Conservation (phyloP, 2,888 invertebrate genomes). For the Chydorus sphaericus region DNA sequence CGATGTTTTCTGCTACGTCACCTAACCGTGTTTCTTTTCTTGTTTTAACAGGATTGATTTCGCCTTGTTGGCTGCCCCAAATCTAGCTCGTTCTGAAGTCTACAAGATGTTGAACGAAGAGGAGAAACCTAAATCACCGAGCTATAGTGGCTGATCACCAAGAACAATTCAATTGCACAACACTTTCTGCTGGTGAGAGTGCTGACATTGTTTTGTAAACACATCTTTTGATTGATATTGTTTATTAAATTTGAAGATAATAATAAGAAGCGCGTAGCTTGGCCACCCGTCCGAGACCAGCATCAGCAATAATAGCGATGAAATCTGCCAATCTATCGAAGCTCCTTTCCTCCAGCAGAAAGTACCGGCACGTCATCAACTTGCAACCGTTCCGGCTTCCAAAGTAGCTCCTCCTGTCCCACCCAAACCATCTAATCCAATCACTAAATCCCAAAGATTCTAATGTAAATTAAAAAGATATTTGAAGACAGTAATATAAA, state of each 20-base stretch:
- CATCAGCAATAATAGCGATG: not conserved
- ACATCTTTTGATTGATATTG: too few relatives aligned
- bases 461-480: too few relatives aligned
- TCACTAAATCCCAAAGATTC: too few relatives aligned
- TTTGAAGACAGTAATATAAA: too few relatives aligned
- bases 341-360: too few relatives aligned
- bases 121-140: conserved; percentile 33
- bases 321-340: conserved; percentile 39
- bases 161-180: not conserved
- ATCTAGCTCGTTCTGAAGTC: conserved; percentile 72
- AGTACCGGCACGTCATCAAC: too few relatives aligned
- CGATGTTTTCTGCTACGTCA: not conserved
- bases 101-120: conserved; percentile 72
- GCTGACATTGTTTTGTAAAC: too few relatives aligned
- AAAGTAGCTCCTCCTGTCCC: conserved; percentile 64
- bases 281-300: conserved; percentile 48
- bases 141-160: conserved; percentile 16
- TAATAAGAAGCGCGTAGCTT: conserved; percentile 73
- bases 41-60: conserved; percentile 56
- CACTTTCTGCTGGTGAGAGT: not conserved
- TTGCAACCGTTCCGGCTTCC: conserved; percentile 59
- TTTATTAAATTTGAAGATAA: too few relatives aligned
- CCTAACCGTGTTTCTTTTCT: not conserved
- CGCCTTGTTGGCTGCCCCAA: conserved; percentile 50
- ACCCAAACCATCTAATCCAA: conserved; percentile 41